Conservation (phyloP, 2,113 vertebrate genomes). For the Silurus glanis region DNA sequence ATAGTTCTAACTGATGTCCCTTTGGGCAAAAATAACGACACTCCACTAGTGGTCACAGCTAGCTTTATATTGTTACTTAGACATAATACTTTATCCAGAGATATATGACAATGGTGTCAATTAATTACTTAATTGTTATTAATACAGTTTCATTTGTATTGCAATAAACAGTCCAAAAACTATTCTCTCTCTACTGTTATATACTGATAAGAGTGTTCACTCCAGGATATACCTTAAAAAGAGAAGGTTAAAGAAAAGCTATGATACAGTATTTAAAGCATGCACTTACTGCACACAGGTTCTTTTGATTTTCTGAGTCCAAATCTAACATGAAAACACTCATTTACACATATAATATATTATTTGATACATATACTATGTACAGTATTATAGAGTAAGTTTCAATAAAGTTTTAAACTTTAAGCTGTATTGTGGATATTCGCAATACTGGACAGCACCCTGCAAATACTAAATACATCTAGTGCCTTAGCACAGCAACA, state of each 20-base stretch:
- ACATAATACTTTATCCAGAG: slow-evolving; percentile 49
- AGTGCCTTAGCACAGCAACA: slow-evolving; percentile 61
- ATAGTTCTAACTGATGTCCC: slow-evolving; percentile 33
- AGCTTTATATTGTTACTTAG: slow-evolving; percentile 47
- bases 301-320: slow-evolving; percentile 43
- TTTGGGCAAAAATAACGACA: slow-evolving; percentile 34
- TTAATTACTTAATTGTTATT: slow-evolving; percentile 40
- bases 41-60: slow-evolving; percentile 37
- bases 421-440: slow-evolving; percentile 76
- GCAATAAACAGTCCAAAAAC: slow-evolving; percentile 47
- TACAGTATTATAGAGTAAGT: slow-evolving; percentile 88
- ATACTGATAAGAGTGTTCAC: slow-evolving; percentile 41
- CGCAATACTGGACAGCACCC: slow-evolving; percentile 74
- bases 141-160: slow-evolving; percentile 51
- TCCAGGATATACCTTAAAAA: slow-evolving; percentile 47
- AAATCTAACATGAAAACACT: slow-evolving; percentile 71
- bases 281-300: slow-evolving; percentile 52
- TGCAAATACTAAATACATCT: slow-evolving; percentile 69
- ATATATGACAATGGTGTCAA: slow-evolving; percentile 41
- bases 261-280: slow-evolving; percentile 54
- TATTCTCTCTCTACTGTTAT: slow-evolving; percentile 30
- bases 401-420: slow-evolving; percentile 74
- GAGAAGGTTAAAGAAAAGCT: slow-evolving; percentile 43
- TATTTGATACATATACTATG: slow-evolving; percentile 86
- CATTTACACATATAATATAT: slow-evolving; percentile 66